A percentile compares a stretch with the other conserved stretches of the same genome.
Evolutionary conservation across 2,888 invertebrate genomes (phyloP).

Genomic region (Leptopilina syphax): DNA sequence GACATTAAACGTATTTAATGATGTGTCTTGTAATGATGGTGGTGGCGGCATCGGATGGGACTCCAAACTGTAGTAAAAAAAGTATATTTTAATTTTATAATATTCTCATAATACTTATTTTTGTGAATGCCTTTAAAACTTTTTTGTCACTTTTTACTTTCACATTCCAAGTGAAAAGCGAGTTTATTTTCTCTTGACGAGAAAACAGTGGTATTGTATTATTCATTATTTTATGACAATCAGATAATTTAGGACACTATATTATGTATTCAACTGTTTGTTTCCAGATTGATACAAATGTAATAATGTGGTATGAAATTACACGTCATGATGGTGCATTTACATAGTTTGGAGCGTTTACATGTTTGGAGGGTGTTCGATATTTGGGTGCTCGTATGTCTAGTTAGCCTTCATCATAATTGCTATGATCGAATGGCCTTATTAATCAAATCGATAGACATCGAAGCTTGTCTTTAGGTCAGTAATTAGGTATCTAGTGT

Average conservation of each 20-base stretch:
- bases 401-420: slow-evolving; percentile 61
- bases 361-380: slow-evolving; percentile 29
- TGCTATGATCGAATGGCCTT: slow-evolving; percentile 64
- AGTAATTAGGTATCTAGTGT: slow-evolving; percentile 33
- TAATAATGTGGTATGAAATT: slow-evolving; percentile 16
- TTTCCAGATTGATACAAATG: slow-evolving; percentile 5
- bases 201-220: too few relatives aligned
- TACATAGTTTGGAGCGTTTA: background rate
- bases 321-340: slow-evolving; percentile 13
- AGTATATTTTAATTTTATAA: too few relatives aligned
- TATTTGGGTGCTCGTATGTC: slow-evolving; percentile 49
- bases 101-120: too few relatives aligned
- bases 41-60: too few relatives aligned
- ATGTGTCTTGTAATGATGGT: too few relatives aligned
- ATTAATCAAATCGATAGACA: slow-evolving; percentile 64
- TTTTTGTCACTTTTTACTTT: too few relatives aligned
- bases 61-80: too few relatives aligned
- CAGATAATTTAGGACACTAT: background rate
- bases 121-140: too few relatives aligned
- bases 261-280: slow-evolving; percentile 4
- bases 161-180: too few relatives aligned
- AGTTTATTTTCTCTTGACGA: too few relatives aligned
- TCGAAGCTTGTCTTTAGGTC: slow-evolving; percentile 60
- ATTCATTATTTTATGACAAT: background rate
- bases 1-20: too few relatives aligned